These are phyloP conservation scores for Tuta absoluta DNA, from an alignment of 2,888 invertebrate species.

Conservation along the genomic window DNA sequence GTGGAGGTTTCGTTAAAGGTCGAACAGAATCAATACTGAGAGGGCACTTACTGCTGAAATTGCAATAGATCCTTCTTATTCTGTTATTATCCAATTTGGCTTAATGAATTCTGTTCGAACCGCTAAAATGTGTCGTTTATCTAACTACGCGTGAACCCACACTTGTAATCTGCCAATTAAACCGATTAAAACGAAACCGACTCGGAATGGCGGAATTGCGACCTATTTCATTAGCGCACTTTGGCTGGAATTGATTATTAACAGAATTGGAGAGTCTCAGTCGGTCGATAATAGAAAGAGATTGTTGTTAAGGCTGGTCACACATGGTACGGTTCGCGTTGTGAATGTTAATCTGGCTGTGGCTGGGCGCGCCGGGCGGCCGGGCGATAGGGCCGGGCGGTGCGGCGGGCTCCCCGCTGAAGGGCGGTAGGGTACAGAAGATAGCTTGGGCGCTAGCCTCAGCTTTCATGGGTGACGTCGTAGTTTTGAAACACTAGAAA, in stretches of 20 bases:
- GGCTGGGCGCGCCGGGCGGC: not conserved
- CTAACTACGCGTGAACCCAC: slow-evolving; percentile 10
- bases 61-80: not conserved
- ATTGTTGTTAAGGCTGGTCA: slow-evolving; percentile 47
- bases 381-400: not conserved
- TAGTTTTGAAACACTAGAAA: too few relatives aligned
- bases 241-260: slow-evolving; percentile 20
- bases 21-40: not conserved
- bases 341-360: slow-evolving; percentile 47
- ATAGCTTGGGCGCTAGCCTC: not conserved
- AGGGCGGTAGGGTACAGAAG: not conserved
- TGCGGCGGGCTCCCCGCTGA: not conserved
- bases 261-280: slow-evolving; percentile 22
- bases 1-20: not conserved
- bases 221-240: slow-evolving; percentile 21
- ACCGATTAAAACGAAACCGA: slow-evolving; percentile 18
- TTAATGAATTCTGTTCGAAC: slow-evolving; percentile 1
- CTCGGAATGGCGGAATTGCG: slow-evolving; percentile 4
- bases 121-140: slow-evolving; percentile 2
- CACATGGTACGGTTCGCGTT: slow-evolving; percentile 51
- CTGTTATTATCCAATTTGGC: not conserved
- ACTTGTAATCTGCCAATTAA: slow-evolving; percentile 11
- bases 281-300: slow-evolving; percentile 42
- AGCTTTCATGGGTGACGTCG: too few relatives aligned
- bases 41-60: too few relatives aligned